Conservation (phyloP, 2,113 vertebrate species). For the Sinocyclocheilus anophthalmus region DNA sequence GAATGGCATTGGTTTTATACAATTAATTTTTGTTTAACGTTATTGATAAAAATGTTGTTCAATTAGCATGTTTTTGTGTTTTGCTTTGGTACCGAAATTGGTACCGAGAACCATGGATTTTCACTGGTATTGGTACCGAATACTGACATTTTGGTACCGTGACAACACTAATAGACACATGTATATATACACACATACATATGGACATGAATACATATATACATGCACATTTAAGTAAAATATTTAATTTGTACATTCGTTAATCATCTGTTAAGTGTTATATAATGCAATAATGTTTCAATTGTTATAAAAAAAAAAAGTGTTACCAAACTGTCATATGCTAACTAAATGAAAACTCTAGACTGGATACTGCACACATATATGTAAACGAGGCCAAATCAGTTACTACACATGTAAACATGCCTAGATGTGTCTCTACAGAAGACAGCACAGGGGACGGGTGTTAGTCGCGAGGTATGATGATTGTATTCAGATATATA, state of each 20-base stretch:
- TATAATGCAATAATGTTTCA: not conserved
- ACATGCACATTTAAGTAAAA: no score
- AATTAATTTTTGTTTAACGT: no score
- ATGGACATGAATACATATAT: no score
- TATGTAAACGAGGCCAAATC: not conserved
- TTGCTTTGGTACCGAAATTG: no score
- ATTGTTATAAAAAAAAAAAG: not conserved
- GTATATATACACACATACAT: no score
- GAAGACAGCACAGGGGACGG: not conserved
- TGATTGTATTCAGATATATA: not conserved
- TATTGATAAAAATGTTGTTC: no score
- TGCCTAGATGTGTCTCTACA: constrained; percentile 33
- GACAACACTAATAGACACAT: no score
- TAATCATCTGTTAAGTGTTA: not conserved
- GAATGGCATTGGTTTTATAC: no score
- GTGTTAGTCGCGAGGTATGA: not conserved
- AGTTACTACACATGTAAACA: not conserved
- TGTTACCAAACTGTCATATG: not conserved
- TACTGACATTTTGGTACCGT: no score
- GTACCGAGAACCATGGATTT: no score
- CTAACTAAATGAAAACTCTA: not conserved
- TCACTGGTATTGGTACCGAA: no score
- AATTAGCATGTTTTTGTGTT: no score
- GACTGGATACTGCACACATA: not conserved
- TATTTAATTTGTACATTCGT: not conserved